Evolutionary conservation across 2,797 vertebrate genomes (phyloP).

Genomic region (Lemur catta): DNA sequence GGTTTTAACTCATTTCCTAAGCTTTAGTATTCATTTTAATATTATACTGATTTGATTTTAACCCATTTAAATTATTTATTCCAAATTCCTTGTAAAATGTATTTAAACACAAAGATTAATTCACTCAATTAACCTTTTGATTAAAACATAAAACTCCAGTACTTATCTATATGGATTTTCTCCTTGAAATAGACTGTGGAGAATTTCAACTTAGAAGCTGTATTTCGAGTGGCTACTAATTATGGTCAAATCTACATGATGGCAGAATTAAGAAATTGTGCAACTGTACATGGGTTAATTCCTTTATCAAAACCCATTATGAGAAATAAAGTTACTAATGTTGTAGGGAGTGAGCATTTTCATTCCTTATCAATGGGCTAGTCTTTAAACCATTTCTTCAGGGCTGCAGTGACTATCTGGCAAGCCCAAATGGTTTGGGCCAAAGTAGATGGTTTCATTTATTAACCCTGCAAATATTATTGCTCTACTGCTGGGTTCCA

Average conservation of each 20-base stretch:
- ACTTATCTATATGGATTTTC: constrained; percentile 69
- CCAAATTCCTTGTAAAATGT: constrained; percentile 53
- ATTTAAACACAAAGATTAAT: constrained; percentile 72
- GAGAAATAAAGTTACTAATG: constrained; percentile 43
- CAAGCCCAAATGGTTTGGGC: not conserved
- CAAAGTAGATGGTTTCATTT: constrained; percentile 23
- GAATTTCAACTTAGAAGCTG: constrained; percentile 61
- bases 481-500: not conserved
- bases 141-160: constrained; percentile 66
- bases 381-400: not conserved
- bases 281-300: too few species aligned
- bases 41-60: constrained; percentile 54
- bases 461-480: constrained; percentile 22
- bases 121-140: constrained; percentile 74
- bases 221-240: constrained; percentile 67
- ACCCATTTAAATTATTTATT: constrained; percentile 67
- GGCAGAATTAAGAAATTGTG: too few species aligned
- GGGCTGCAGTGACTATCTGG: not conserved
- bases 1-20: constrained; percentile 57
- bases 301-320: constrained; percentile 32
- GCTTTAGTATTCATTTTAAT: constrained; percentile 58
- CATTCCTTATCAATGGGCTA: not conserved
- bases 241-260: constrained; percentile 53
- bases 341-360: constrained; percentile 12
- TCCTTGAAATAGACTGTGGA: constrained; percentile 52